These are phyloP conservation scores for Chouioia cunea DNA, from an alignment of 2,888 invertebrate species.

Conservation along the genomic window DNA sequence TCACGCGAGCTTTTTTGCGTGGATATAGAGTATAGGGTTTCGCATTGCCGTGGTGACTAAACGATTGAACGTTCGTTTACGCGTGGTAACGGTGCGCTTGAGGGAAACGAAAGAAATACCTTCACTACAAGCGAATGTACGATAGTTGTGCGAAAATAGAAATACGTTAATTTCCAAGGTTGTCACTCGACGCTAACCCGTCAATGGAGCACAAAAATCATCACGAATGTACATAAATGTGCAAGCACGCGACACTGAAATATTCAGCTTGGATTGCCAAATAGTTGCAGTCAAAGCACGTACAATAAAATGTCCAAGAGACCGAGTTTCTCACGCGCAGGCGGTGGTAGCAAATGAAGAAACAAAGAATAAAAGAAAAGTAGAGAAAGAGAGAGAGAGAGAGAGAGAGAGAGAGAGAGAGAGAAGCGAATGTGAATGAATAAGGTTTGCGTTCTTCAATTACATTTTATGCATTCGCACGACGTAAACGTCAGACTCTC, in stretches of 20 bases:
- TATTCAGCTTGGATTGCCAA: constrained; percentile 7
- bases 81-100: too few species aligned
- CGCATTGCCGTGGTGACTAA: too few species aligned
- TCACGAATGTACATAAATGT: constrained; percentile 5
- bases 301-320: constrained; percentile 27
- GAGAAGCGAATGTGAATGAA: constrained; percentile 38
- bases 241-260: neutral
- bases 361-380: constrained; percentile 6
- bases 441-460: constrained; percentile 45
- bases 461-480: constrained; percentile 47
- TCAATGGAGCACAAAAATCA: constrained; percentile 2
- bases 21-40: too few species aligned
- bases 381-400: neutral
- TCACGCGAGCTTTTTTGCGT: too few species aligned
- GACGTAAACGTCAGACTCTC: constrained; percentile 42
- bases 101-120: too few species aligned
- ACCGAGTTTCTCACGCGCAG: constrained; percentile 42
- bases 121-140: too few species aligned
- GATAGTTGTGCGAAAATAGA: too few species aligned
- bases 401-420: constrained; percentile 17
- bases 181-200: too few species aligned
- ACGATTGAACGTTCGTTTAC: too few species aligned
- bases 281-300: constrained; percentile 3
- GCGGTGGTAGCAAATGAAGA: constrained; percentile 12
- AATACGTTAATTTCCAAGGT: too few species aligned